Evolutionary conservation across 2,113 vertebrate species (phyloP).

Genomic region (Physeter macrocephalus): DNA sequence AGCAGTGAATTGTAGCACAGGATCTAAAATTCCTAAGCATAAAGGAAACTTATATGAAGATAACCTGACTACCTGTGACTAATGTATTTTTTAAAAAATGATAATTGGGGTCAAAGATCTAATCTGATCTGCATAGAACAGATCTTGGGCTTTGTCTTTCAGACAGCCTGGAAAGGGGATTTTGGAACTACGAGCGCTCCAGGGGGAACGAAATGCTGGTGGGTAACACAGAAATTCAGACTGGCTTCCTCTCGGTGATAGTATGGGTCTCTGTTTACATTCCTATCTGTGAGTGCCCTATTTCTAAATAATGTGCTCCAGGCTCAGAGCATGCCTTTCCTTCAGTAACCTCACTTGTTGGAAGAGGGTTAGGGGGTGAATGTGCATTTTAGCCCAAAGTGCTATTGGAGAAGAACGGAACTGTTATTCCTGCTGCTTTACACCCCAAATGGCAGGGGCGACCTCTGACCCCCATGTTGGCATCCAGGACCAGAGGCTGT

Average conservation of each 20-base stretch:
- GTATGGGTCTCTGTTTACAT: background rate
- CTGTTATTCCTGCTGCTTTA: no score
- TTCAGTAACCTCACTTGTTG: background rate
- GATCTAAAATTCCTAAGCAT: background rate
- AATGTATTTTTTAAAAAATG: background rate
- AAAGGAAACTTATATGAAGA: background rate
- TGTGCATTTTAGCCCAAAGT: background rate
- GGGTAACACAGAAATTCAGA: background rate
- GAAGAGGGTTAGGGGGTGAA: no score
- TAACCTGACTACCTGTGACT: background rate
- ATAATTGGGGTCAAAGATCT: background rate
- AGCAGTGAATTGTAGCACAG: background rate
- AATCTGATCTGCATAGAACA: background rate
- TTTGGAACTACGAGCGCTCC: background rate
- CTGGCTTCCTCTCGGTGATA: background rate
- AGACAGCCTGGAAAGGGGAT: background rate
- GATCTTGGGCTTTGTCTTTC: background rate
- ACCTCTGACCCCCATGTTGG: fast-evolving
- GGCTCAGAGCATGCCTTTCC: background rate
- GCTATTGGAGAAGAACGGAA: background rate
- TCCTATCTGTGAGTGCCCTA: background rate
- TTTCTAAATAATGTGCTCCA: background rate
- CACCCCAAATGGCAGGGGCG: fast-evolving
- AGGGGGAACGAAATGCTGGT: background rate
- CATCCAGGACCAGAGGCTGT: fast-evolving